Conservation (phyloP, 2,888 invertebrate genomes). For the Endotricha flammealis region DNA sequence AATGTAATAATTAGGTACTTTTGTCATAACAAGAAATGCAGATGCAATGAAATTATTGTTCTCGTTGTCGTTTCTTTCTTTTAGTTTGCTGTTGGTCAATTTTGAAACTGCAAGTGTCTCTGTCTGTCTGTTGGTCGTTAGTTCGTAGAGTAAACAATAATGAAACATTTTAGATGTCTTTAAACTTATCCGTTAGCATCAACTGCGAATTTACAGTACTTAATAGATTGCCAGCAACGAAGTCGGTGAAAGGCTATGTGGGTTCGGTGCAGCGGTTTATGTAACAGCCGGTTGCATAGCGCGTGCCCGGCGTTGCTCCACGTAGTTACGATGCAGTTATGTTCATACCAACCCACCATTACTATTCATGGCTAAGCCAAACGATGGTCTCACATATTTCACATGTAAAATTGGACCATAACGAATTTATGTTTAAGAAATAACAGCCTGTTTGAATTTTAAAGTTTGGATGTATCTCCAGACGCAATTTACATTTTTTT, state of each 20-base stretch:
- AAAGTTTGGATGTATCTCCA: no score
- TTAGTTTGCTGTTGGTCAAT: no score
- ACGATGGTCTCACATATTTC: constrained; percentile 28
- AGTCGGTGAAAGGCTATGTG: constrained; percentile 57
- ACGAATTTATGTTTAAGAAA: not conserved
- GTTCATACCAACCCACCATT: constrained; percentile 26
- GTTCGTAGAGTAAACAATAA: no score
- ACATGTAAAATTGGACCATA: not conserved
- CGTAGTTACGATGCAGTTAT: constrained; percentile 25
- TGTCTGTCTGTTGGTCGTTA: no score
- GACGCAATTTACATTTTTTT: no score
- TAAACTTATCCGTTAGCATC: no score
- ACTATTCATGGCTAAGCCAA: constrained; percentile 27
- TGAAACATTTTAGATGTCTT: no score
- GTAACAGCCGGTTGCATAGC: constrained; percentile 39
- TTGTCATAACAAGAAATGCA: constrained; percentile 7
- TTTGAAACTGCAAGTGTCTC: no score
- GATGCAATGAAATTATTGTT: constrained; percentile 1
- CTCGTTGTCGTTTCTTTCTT: no score
- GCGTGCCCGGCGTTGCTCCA: constrained; percentile 35
- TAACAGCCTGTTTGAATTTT: no score
- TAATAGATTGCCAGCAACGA: constrained; percentile 52
- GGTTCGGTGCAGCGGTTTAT: constrained; percentile 40
- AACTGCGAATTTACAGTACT: no score
- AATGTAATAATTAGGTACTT: not conserved